These are phyloP conservation scores for Smittia aterrima DNA, from an alignment of 2,888 invertebrate genomes.

Conservation along the genomic window DNA sequence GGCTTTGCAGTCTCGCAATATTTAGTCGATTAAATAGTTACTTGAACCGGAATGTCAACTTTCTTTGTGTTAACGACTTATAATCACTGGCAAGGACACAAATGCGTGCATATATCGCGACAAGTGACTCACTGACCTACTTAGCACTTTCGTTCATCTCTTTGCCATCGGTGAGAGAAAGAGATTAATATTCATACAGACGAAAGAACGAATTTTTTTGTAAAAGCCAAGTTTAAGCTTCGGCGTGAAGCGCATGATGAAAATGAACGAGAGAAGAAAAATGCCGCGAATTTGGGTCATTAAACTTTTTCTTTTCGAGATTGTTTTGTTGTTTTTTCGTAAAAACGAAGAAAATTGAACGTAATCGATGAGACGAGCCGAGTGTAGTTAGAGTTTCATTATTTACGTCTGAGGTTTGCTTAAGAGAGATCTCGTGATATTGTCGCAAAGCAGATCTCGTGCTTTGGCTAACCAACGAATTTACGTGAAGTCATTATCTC, in stretches of 20 bases:
- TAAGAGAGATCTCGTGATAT: neutral
- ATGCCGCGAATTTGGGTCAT: conserved; percentile 35
- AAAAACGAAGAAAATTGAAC: neutral
- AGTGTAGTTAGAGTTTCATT: neutral
- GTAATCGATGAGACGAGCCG: conserved; percentile 23
- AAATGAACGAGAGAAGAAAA: conserved; percentile 27
- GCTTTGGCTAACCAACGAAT: too few species aligned
- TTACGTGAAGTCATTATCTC: too few species aligned
- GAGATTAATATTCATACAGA: neutral
- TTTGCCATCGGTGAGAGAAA: neutral
- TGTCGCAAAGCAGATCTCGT: too few species aligned
- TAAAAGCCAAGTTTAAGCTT: neutral
- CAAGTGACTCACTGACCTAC: conserved; percentile 27
- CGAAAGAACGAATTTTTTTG: neutral
- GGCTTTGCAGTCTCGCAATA: neutral
- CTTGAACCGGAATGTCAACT: neutral
- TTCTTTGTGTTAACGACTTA: too few species aligned
- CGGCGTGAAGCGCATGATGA: neutral
- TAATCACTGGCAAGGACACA: conserved; percentile 1
- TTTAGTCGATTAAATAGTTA: neutral
- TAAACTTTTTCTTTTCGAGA: conserved; percentile 38
- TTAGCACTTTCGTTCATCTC: neutral
- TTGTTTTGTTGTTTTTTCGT: neutral
- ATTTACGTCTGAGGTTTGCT: neutral
- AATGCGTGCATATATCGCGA: neutral